Conservation (phyloP, 2,113 vertebrate genomes). For the Mesembrinibis cayennensis region DNA sequence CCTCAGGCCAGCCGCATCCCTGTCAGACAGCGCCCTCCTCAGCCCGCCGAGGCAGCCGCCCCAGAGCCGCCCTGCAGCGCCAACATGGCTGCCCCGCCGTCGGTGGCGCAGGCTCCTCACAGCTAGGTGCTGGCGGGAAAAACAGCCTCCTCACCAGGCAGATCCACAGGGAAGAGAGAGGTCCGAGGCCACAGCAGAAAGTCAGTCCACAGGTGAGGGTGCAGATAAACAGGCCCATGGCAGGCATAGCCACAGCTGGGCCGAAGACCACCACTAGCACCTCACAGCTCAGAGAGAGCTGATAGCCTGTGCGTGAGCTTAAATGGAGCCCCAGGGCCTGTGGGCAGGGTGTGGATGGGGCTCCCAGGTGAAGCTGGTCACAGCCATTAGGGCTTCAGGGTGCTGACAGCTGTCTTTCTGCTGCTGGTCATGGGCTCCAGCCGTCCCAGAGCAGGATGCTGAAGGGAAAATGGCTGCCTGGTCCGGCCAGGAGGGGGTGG, state of each 20-base stretch:
- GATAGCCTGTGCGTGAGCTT: accelerated
- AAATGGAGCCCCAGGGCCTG: not conserved
- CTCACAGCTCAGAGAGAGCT: accelerated
- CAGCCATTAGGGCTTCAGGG: not conserved
- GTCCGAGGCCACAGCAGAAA: accelerated
- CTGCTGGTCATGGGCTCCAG: accelerated
- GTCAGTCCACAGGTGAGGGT: not conserved
- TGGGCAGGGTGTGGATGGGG: not conserved
- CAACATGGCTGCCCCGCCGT: accelerated
- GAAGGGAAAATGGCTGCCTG: not conserved
- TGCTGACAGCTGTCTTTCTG: not conserved
- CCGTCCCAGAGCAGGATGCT: accelerated
- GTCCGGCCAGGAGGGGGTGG: accelerated
- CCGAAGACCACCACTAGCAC: not conserved
- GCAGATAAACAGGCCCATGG: not conserved
- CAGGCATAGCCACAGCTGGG: not conserved
- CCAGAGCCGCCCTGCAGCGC: accelerated
- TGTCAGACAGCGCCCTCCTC: not conserved
- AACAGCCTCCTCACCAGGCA: not conserved
- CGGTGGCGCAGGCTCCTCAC: accelerated
- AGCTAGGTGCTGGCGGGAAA: accelerated
- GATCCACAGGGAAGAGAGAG: accelerated
- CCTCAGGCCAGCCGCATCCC: accelerated
- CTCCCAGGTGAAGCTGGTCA: not conserved
- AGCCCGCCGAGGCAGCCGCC: accelerated